A percentile compares a stretch with the other conserved stretches of the same genome.
phyloP scores from a whole-genome alignment of 2,113 vertebrate genomes.

The Thymallus thymallus region DNA sequence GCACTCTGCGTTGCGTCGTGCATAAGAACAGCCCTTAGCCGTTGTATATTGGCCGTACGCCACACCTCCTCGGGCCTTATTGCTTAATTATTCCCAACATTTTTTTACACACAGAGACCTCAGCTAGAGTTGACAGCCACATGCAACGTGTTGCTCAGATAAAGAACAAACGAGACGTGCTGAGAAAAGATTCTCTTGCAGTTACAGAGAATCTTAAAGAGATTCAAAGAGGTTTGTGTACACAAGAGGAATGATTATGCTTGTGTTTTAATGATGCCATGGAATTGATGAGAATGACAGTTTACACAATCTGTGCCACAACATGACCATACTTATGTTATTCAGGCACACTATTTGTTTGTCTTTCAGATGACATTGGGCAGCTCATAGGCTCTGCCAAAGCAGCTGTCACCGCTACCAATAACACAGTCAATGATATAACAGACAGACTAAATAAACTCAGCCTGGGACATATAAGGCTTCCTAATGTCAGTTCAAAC shows the following conservation, averaged over 20 bases:
- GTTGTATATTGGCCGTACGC: too few relatives aligned
- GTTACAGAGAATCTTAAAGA: conserved; percentile 55
- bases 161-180: conserved; percentile 59
- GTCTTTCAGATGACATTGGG: conserved; percentile 66
- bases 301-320: background rate
- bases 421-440: conserved; percentile 57
- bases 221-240: conserved; percentile 77
- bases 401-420: conserved; percentile 59
- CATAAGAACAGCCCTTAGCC: too few relatives aligned
- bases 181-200: conserved; percentile 59
- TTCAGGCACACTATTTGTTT: conserved; percentile 1
- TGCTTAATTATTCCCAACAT: too few relatives aligned
- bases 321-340: background rate
- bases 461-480: conserved; percentile 68
- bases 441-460: conserved; percentile 74
- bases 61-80: too few relatives aligned
- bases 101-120: conserved; percentile 62
- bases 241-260: background rate
- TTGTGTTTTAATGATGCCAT: background rate
- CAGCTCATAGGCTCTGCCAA: conserved; percentile 69
- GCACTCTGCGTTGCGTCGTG: too few relatives aligned
- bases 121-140: conserved; percentile 56
- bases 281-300: background rate
- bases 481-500: conserved; percentile 18
- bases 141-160: conserved; percentile 57